These are phyloP conservation scores for Capreolus pygargus DNA, from an alignment of 2,113 vertebrate species.

Conservation along the genomic window DNA sequence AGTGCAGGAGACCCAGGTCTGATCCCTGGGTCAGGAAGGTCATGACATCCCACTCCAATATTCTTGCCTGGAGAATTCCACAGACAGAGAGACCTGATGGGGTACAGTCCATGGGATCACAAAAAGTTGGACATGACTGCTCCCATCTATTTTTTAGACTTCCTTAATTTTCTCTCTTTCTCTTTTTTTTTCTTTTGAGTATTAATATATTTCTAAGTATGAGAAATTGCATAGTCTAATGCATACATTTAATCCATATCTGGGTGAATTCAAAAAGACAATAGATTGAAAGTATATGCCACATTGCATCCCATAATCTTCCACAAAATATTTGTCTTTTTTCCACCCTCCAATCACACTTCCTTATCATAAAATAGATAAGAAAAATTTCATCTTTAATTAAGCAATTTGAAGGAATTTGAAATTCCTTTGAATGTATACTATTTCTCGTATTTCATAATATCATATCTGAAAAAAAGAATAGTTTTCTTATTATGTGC, in stretches of 20 bases:
- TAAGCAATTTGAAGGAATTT: not conserved
- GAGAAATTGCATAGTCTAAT: not conserved
- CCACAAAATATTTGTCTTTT: not conserved
- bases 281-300: not conserved
- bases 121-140: not conserved
- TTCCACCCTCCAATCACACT: not conserved
- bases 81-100: not conserved
- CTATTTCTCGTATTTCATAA: not conserved
- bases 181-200: not conserved
- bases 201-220: not conserved
- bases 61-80: not conserved
- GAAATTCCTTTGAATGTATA: not conserved
- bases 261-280: not conserved
- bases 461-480: not conserved
- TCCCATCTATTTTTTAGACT: not conserved
- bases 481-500: not conserved
- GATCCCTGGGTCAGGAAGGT: not conserved
- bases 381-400: not conserved
- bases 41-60: not conserved
- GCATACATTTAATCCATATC: not conserved
- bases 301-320: not conserved
- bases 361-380: not conserved
- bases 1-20: not conserved
- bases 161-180: not conserved
- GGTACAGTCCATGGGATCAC: not conserved